Evolutionary conservation across 2,113 vertebrate species (phyloP), one percentile per base, ranked within the genome.

Genomic region (Cepphus grylle): DNA sequence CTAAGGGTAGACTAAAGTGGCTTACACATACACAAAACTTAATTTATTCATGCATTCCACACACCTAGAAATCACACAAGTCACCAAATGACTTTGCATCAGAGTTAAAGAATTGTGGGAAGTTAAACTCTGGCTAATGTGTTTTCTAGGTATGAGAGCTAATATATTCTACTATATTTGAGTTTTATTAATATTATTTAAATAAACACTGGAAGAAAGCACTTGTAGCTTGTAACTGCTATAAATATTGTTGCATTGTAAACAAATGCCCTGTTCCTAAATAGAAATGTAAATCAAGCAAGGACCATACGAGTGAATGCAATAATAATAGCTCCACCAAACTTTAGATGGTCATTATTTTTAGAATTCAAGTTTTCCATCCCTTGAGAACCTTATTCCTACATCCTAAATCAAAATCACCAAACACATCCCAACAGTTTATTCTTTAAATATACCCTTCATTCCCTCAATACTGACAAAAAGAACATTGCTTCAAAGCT

Each of bases 401-500:
- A 96, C 93, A 95, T 95, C 79, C 94, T 97, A 94, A 95, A 95
- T 96, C 95, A 96, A 96, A 96, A 83, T 95, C 93, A 97, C 94
- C 88, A 82, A 97, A 97, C 82, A 95, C 90, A 95, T 93, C 96
- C 90, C 95, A 97, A 73, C 80, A 86, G 87, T 95, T 97, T 96
- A 95, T 95, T 96, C 97, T 96, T 94, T 95, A 97, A 95, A 97
- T 96, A 96, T 96, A 97, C 67, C 85, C 95, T 96, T 95, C 95
- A 93, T 96, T 95, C 93, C 96, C 97, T 94, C 92, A 94, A 94
- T 97, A 94, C 96, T 95, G 93, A 97, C 84, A 97, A 95, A 97
- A 96, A 96, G 97, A 97, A 97, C 97, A 97, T 97, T 97, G 90
- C 91, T 96, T 93, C 94, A 92, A 95, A 97, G 67, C 55, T 9